phyloP scores from a whole-genome alignment of 2,888 invertebrate genomes.

The Leptopilina syphax region DNA sequence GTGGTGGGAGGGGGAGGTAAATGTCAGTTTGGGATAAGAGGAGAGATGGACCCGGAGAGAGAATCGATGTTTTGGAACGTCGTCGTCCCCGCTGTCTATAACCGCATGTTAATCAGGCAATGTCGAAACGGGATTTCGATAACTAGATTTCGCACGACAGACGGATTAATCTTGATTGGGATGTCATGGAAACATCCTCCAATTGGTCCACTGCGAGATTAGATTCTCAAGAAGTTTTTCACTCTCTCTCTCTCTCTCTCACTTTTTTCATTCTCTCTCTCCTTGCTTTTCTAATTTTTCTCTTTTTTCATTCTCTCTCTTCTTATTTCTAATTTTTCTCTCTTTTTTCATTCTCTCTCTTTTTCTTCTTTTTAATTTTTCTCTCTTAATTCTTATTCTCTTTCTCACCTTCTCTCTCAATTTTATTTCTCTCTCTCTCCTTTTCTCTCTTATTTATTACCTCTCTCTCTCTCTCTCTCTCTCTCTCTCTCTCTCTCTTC shows the following conservation, averaged over 20 bases:
- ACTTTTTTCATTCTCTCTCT: too few relatives aligned
- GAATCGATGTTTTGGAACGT: constrained; percentile 27
- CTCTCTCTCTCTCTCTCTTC: too few relatives aligned
- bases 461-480: too few relatives aligned
- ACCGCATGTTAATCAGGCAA: constrained; percentile 40
- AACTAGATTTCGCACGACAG: constrained; percentile 34
- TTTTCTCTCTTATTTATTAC: too few relatives aligned
- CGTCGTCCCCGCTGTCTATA: constrained; percentile 32
- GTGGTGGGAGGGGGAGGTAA: neutral
- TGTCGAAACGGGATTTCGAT: constrained; percentile 39
- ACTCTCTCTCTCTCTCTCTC: neutral
- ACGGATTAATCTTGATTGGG: constrained; percentile 41
- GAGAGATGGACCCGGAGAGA: constrained; percentile 11
- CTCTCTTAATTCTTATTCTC: too few relatives aligned
- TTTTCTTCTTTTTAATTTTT: too few relatives aligned
- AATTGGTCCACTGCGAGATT: constrained; percentile 11
- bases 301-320: too few relatives aligned
- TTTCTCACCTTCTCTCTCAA: too few relatives aligned
- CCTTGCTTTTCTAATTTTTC: too few relatives aligned
- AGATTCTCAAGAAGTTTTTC: constrained; percentile 12
- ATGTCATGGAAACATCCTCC: constrained; percentile 36
- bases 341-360: neutral
- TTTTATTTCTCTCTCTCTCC: too few relatives aligned
- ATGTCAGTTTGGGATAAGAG: constrained; percentile 19
- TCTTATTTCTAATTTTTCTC: too few relatives aligned